Evolutionary conservation across 1,140 invertebrate genomes (phyloP), one percentile per base, ranked within the genome.

Genomic region (Adoxophyes honmai): DNA sequence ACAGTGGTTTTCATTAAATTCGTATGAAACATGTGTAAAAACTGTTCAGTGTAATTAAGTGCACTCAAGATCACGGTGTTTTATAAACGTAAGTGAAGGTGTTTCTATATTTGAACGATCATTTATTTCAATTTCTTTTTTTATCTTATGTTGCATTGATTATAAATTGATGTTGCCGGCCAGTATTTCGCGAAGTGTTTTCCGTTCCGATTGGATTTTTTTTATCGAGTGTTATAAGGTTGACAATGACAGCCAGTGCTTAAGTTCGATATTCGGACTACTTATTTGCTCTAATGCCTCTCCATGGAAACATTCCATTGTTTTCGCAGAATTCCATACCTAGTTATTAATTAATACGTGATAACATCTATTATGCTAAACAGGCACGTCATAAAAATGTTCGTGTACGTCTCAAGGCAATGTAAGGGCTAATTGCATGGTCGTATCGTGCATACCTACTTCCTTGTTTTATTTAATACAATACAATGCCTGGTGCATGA

Each of bases 71-170:
- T 63, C 60, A 58, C 68, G 63, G 54, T 71, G 64, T 55, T 72
- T n/a, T 71, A 68, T 55, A 68, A 71, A 75, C 73, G 84, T 87
- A 78, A 85, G 84, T 87, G 70, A 58, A 73, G 42, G 63, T 66
- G 54, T 63, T 74, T 69, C 60, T 68, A 52, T 70, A 70, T 68
- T 63, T 74, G 53, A 74, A 69, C 64, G 64, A 70, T 76, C 52
- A 42, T 67, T 60, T 63, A 39, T 58, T 73, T 66, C 60, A 70
- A 77, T 83, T 78, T 78, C 62, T 73, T 81, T 78, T 81, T 74
- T 64, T 59, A 57, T 64, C 28, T 66, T 65, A 54, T 64, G 68
- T 63, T 52, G 21, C 42, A 48, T 48, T 48, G 42, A 48, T 48
- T 48, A 28, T 13, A 33, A 48, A 28, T n/a, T 14, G 9, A 48